These are phyloP conservation scores for Ligdia adustata DNA, from an alignment of 2,888 invertebrate genomes.

Conservation along the genomic window DNA sequence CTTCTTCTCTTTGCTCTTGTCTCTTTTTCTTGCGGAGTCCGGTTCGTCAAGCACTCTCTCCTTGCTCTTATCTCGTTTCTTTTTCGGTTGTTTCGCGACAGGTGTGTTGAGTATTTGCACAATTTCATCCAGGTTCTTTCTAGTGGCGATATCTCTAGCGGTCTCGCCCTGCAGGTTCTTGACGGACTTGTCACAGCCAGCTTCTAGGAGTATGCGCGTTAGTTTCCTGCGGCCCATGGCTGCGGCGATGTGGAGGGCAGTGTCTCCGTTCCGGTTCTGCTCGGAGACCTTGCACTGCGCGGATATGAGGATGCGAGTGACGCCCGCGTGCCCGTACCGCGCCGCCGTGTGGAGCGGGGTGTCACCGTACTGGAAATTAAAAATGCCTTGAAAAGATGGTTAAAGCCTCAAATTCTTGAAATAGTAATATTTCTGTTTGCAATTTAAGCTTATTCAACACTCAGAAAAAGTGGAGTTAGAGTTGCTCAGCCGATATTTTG, in stretches of 20 bases:
- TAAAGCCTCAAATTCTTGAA: too few relatives aligned
- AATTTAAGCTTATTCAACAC: too few relatives aligned
- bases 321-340: slow-evolving; percentile 98
- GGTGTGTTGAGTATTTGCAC: slow-evolving; percentile 88
- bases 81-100: slow-evolving; percentile 71
- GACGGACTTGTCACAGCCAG: slow-evolving; percentile 87
- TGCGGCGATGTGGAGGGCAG: slow-evolving; percentile 95
- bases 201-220: slow-evolving; percentile 94
- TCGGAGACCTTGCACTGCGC: slow-evolving; percentile 94
- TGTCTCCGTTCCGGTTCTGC: slow-evolving; percentile 98
- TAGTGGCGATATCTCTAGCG: slow-evolving; percentile 93
- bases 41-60: slow-evolving; percentile 83
- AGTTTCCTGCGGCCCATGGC: slow-evolving; percentile 97
- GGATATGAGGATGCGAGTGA: slow-evolving; percentile 96
- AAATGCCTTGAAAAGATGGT: too few relatives aligned
- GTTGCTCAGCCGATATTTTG: too few relatives aligned
- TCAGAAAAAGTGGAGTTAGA: too few relatives aligned
- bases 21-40: slow-evolving; percentile 70
- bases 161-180: slow-evolving; percentile 95
- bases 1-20: slow-evolving; percentile 71
- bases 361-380: slow-evolving; percentile 96
- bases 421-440: too few relatives aligned
- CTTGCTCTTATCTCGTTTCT: slow-evolving; percentile 78
- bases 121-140: slow-evolving; percentile 94
- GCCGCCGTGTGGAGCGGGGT: slow-evolving; percentile 97